phyloP scores from a whole-genome alignment of 1,140 invertebrate genomes.

The Cyrtorhinus lividipennis region DNA sequence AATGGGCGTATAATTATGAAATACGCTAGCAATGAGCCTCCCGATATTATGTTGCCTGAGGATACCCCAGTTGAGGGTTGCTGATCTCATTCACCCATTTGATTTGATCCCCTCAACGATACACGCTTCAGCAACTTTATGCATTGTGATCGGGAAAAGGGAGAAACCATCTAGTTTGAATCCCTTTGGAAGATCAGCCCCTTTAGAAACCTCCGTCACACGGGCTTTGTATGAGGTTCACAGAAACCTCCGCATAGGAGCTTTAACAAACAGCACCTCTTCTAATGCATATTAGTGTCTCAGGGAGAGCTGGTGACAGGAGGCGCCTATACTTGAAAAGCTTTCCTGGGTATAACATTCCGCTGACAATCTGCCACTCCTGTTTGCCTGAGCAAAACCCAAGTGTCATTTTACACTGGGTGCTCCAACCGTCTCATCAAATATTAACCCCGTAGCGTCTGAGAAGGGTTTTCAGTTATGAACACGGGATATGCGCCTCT shows the following conservation, averaged over 20 bases:
- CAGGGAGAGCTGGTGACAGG: not conserved
- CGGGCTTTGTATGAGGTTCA: not conserved
- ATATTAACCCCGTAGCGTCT: not conserved
- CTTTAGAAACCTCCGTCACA: not conserved
- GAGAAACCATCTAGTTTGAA: not conserved
- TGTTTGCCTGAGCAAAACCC: not conserved
- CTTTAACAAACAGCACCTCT: conserved; percentile 1
- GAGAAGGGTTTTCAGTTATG: not conserved
- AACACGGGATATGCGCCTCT: not conserved
- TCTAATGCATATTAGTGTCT: conserved; percentile 10
- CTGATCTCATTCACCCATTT: not conserved
- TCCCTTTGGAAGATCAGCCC: not conserved
- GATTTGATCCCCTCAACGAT: not conserved
- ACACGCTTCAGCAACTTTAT: not conserved
- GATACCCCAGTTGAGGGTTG: too few relatives aligned
- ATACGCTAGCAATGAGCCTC: too few relatives aligned
- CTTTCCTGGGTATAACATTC: conserved; percentile 2
- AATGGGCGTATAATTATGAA: too few relatives aligned
- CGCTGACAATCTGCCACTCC: conserved; percentile 4
- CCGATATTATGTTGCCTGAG: too few relatives aligned
- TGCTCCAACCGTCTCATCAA: conserved; percentile 6
- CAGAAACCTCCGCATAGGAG: not conserved
- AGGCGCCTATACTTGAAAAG: not conserved
- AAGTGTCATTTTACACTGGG: conserved; percentile 5
- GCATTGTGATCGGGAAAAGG: not conserved